Conservation (phyloP, 2,888 invertebrate genomes). For the Limnephilus rhombicus region DNA sequence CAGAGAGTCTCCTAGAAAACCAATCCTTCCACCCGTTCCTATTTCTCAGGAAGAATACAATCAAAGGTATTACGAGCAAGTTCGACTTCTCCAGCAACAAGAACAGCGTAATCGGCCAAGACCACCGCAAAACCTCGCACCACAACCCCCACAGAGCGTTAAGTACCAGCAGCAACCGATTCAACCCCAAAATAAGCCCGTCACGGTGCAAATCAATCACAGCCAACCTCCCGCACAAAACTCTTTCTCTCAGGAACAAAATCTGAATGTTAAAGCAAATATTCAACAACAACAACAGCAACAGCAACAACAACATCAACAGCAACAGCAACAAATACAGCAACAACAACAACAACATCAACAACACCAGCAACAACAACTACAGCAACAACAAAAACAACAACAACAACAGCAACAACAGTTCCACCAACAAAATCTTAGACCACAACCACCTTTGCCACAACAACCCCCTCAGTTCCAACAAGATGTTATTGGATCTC, state of each 20-base stretch:
- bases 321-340: conserved; percentile 68
- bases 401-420: conserved; percentile 67
- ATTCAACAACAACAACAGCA: conserved; percentile 69
- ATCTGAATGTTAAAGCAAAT: conserved; percentile 71
- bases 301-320: conserved; percentile 72
- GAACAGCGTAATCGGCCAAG: conserved; percentile 66
- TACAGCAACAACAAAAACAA: not conserved
- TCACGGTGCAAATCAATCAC: conserved; percentile 67
- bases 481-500: conserved; percentile 73
- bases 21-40: conserved; percentile 69
- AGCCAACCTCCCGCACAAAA: conserved; percentile 71
- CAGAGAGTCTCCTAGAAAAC: conserved; percentile 68
- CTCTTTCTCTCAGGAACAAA: conserved; percentile 71
- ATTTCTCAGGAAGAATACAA: conserved; percentile 66
- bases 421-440: conserved; percentile 68
- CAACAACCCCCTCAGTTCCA: conserved; percentile 73
- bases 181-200: conserved; percentile 70
- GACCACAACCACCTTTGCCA: conserved; percentile 73
- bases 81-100: conserved; percentile 71
- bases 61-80: conserved; percentile 68
- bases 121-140: conserved; percentile 74
- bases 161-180: conserved; percentile 68
- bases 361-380: not conserved
- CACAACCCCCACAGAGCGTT: conserved; percentile 69
- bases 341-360: not conserved